Evolutionary conservation across 2,888 invertebrate genomes (phyloP).

Genomic region (Harmothoe impar): DNA sequence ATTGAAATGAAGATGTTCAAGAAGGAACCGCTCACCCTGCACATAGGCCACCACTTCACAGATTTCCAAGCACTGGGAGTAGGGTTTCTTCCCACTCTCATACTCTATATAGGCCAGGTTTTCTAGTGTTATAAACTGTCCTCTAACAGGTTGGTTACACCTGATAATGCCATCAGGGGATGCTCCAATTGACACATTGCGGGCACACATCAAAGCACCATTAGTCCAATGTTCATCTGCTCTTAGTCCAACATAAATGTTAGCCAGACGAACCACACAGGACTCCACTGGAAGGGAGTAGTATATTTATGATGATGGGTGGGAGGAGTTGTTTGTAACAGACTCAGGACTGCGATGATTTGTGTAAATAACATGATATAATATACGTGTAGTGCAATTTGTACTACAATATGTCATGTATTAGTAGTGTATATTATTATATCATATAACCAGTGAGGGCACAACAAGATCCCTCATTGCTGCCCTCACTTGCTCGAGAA

Average conservation of each 20-base stretch:
- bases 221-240: conserved; percentile 7
- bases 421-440: too few species aligned
- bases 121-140: conserved; percentile 3
- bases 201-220: conserved; percentile 30
- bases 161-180: conserved; percentile 29
- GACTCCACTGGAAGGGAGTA: neutral
- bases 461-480: too few species aligned
- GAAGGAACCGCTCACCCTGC: neutral
- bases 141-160: conserved; percentile 33
- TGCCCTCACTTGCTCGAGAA: too few species aligned
- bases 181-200: conserved; percentile 26
- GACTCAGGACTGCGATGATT: too few species aligned
- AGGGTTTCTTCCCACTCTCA: neutral
- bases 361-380: too few species aligned
- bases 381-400: too few species aligned
- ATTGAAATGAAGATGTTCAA: too few species aligned
- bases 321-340: too few species aligned
- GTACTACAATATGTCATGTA: too few species aligned
- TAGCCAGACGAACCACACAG: conserved; percentile 39
- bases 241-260: neutral
- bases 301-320: too few species aligned
- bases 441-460: too few species aligned
- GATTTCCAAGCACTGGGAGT: neutral
- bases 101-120: conserved; percentile 47
- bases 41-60: conserved; percentile 53